phyloP scores from a whole-genome alignment of 1,140 invertebrate genomes.

The Spodoptera frugiperda region DNA sequence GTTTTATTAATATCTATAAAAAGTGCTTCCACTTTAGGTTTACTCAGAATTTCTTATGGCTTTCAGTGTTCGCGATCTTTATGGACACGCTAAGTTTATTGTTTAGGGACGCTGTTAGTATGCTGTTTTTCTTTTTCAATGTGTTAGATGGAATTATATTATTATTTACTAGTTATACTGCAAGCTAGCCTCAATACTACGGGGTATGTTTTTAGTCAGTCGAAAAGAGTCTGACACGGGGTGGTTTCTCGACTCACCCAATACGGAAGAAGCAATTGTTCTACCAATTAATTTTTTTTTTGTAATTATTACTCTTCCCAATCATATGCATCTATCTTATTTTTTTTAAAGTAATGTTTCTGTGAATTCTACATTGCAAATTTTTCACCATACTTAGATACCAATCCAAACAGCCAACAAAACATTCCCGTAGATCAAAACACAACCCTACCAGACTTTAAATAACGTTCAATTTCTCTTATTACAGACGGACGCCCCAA shows the following conservation, averaged over 20 bases:
- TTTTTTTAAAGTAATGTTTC: too few species aligned
- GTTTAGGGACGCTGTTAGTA: constrained; percentile 51
- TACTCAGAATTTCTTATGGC: constrained; percentile 71
- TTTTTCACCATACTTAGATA: too few species aligned
- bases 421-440: background rate
- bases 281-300: too few species aligned
- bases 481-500: constrained; percentile 77
- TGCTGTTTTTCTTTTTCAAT: constrained; percentile 6
- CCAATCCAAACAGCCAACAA: too few species aligned
- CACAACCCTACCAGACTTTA: background rate
- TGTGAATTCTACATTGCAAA: too few species aligned
- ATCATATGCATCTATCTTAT: too few species aligned
- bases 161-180: background rate
- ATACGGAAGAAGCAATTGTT: too few species aligned
- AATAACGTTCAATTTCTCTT: background rate
- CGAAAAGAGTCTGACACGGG: too few species aligned
- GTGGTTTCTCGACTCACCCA: too few species aligned
- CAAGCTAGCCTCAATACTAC: too few species aligned
- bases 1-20: constrained; percentile 86
- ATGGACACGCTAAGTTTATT: constrained; percentile 77
- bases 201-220: too few species aligned
- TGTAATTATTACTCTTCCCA: too few species aligned
- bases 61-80: constrained; percentile 73
- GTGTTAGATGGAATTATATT: background rate
- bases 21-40: constrained; percentile 71